A percentile compares a stretch with the other conserved stretches of the same genome.
These are phyloP conservation scores for Hirundo rustica DNA, from an alignment of 2,797 vertebrate species.

Conservation along the genomic window DNA sequence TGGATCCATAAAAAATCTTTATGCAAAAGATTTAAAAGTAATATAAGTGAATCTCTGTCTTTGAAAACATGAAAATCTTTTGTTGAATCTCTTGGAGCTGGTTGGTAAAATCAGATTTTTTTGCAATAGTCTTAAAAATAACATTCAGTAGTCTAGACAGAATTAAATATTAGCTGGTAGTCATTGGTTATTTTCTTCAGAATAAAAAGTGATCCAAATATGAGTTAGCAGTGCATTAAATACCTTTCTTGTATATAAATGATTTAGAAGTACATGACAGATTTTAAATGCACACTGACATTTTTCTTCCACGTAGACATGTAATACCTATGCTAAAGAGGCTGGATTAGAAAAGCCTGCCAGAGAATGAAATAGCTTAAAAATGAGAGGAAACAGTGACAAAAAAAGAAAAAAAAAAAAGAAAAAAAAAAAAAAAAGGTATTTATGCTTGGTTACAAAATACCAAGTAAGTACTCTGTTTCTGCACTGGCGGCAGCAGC, in stretches of 20 bases:
- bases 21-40: neutral
- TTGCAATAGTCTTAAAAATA: conserved; percentile 8
- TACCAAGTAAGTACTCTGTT: neutral
- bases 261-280: conserved; percentile 43
- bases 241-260: conserved; percentile 52
- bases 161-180: conserved; percentile 33
- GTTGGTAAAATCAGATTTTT: neutral
- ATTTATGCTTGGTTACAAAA: neutral
- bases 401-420: no score
- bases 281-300: conserved; percentile 35
- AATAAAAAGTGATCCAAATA: conserved; percentile 28
- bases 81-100: neutral
- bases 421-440: no score
- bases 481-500: neutral
- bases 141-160: neutral
- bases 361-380: neutral
- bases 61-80: neutral
- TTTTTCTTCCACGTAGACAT: neutral
- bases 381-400: neutral
- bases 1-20: neutral
- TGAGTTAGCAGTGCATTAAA: conserved; percentile 54
- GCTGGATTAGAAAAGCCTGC: neutral
- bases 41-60: neutral
- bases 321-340: neutral
- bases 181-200: conserved; percentile 40